Evolutionary conservation across 2,797 vertebrate species (phyloP).

Genomic region (Falco novaeseelandiae): DNA sequence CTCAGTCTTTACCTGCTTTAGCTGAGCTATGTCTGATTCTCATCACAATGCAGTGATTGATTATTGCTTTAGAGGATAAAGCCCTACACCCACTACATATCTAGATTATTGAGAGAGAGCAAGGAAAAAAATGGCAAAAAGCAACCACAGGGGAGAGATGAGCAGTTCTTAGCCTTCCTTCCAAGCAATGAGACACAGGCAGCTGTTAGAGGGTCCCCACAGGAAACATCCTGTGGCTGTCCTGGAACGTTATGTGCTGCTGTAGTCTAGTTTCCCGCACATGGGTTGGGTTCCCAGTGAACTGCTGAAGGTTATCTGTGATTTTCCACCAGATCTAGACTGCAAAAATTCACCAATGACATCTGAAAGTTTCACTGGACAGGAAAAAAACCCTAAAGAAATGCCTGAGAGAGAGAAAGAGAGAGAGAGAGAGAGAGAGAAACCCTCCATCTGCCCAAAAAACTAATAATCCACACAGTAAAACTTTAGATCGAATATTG

Average conservation of each 20-base stretch:
- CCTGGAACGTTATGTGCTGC: not conserved
- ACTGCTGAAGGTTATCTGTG: not conserved
- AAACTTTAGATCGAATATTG: not conserved
- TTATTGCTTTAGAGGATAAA: not conserved
- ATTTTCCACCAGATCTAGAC: not conserved
- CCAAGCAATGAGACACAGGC: not conserved
- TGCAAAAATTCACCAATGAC: not conserved
- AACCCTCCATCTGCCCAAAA: rapidly evolving
- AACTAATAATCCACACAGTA: not conserved
- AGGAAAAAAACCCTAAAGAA: not conserved
- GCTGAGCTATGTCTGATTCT: not conserved
- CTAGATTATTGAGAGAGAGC: not conserved
- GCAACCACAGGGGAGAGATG: not conserved
- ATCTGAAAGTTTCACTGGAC: not conserved
- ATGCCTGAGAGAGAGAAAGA: not conserved
- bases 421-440: not conserved
- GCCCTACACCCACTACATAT: not conserved
- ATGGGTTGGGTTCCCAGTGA: not conserved
- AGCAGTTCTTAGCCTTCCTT: not conserved
- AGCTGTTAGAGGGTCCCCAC: not conserved
- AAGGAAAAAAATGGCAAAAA: not conserved
- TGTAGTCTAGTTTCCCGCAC: not conserved
- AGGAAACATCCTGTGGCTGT: not conserved
- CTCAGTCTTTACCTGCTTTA: not conserved
- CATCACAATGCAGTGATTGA: not conserved